These are phyloP conservation scores for Semotilus atromaculatus DNA, from an alignment of 2,797 vertebrate genomes.

Conservation along the genomic window DNA sequence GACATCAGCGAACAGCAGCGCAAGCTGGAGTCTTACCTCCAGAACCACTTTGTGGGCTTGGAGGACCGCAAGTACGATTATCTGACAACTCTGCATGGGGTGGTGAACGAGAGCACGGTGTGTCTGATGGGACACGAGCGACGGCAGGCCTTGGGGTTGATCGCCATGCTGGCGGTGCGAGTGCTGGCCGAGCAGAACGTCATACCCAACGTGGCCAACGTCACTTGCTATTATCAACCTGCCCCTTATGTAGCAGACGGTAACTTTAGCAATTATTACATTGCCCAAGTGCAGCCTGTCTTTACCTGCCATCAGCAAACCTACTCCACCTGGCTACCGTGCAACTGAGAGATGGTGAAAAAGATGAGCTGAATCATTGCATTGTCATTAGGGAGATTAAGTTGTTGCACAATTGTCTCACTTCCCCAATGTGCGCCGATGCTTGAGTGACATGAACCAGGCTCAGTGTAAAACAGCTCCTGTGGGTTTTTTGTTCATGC, in stretches of 20 bases:
- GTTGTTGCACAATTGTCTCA: slow-evolving; percentile 45
- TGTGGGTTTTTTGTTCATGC: slow-evolving; percentile 10
- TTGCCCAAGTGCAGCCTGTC: slow-evolving; percentile 96
- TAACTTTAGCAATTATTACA: slow-evolving; percentile 99
- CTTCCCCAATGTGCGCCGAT: slow-evolving; percentile 21
- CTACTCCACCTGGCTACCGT: slow-evolving; percentile 97
- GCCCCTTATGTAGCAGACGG: slow-evolving; percentile 97
- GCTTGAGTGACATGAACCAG: not conserved
- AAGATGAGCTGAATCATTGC: slow-evolving; percentile 35
- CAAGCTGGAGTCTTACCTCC: slow-evolving; percentile 98
- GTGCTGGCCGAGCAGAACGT: slow-evolving; percentile 97
- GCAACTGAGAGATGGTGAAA: slow-evolving; percentile 85
- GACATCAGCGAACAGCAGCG: slow-evolving; percentile 97
- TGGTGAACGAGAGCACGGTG: slow-evolving; percentile 99
- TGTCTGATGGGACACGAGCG: slow-evolving; percentile 99
- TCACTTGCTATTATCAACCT: slow-evolving; percentile 99
- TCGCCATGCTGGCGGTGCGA: slow-evolving; percentile 95
- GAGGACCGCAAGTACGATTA: slow-evolving; percentile 99
- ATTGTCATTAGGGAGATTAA: slow-evolving; percentile 44
- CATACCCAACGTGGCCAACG: slow-evolving; percentile 98
- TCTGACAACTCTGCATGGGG: slow-evolving; percentile 95
- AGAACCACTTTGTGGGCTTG: slow-evolving; percentile 99
- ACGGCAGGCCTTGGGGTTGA: slow-evolving; percentile 95
- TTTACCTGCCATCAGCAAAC: slow-evolving; percentile 95
- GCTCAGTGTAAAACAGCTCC: not conserved